phyloP scores from a whole-genome alignment of 2,113 vertebrate genomes.

The Mola mola region DNA sequence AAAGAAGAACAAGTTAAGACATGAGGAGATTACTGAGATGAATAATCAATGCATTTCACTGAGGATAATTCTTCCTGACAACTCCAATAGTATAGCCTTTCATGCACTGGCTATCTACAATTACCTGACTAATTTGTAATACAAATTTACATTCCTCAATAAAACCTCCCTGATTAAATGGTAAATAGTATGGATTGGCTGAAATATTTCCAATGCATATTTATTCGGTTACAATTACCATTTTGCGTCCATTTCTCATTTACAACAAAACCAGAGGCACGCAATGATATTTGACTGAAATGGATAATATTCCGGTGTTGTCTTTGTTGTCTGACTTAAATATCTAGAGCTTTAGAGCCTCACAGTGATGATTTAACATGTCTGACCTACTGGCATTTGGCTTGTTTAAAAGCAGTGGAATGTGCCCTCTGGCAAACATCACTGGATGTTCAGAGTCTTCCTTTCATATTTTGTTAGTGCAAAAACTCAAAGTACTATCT shows the following conservation, averaged over 20 bases:
- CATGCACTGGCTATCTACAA: conserved; percentile 62
- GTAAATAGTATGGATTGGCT: conserved; percentile 59
- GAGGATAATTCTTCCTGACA: conserved; percentile 58
- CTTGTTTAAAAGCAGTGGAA: conserved; percentile 23
- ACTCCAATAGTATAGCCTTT: conserved; percentile 58
- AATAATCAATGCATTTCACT: conserved; percentile 70
- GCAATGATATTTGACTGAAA: conserved; percentile 8
- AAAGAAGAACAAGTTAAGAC: conserved; percentile 58
- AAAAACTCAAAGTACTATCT: conserved; percentile 20
- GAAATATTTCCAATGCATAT: conserved; percentile 30
- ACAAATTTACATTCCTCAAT: conserved; percentile 54
- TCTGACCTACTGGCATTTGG: conserved; percentile 30
- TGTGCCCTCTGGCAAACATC: conserved; percentile 8
- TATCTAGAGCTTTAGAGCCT: background rate
- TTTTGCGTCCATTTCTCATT: conserved; percentile 23
- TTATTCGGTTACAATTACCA: conserved; percentile 16
- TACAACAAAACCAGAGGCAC: conserved; percentile 10
- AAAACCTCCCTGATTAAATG: conserved; percentile 54
- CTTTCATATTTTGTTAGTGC: conserved; percentile 22
- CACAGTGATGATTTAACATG: conserved; percentile 10
- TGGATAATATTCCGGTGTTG: conserved; percentile 16
- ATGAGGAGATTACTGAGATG: conserved; percentile 66
- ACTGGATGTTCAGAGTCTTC: conserved; percentile 11
- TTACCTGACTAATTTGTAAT: conserved; percentile 66
- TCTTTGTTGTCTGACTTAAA: conserved; percentile 7